Evolutionary conservation across 92 coral and sea anemone genomes (phyloP).

Genomic region (Heteractis magnifica): DNA sequence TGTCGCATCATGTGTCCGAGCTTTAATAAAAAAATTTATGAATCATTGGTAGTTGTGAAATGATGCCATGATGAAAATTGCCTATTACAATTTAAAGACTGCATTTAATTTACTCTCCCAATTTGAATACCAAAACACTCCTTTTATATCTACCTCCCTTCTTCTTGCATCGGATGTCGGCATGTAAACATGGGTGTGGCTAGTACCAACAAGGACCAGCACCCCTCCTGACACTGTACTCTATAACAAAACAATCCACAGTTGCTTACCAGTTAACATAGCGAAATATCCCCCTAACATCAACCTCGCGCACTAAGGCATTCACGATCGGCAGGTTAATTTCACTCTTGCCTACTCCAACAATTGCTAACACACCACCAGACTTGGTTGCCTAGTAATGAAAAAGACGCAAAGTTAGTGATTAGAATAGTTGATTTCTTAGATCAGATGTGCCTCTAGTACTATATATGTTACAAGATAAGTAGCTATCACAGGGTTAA

Average conservation of each 20-base stretch:
- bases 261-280: slow-evolving; percentile 86
- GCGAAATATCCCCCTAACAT: slow-evolving; percentile 92
- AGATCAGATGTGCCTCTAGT: background rate
- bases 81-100: background rate
- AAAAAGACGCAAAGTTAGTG: background rate
- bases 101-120: slow-evolving; percentile 50
- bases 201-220: slow-evolving; percentile 79
- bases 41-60: too few species aligned
- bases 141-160: slow-evolving; percentile 92
- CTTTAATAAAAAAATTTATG: too few species aligned
- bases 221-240: slow-evolving; percentile 84
- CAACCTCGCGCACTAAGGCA: slow-evolving; percentile 91
- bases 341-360: slow-evolving; percentile 86
- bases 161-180: slow-evolving; percentile 76
- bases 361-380: slow-evolving; percentile 87
- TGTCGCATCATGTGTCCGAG: too few species aligned
- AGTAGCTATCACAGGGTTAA: too few species aligned
- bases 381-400: slow-evolving; percentile 80
- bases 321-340: slow-evolving; percentile 77
- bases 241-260: slow-evolving; percentile 32
- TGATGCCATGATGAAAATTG: background rate
- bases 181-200: slow-evolving; percentile 59
- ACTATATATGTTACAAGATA: too few species aligned
- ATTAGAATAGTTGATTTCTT: background rate
- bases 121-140: slow-evolving; percentile 87